Evolutionary conservation across 2,888 invertebrate genomes (phyloP), one percentile per base, ranked within the genome.

Genomic region (Idaea straminata): DNA sequence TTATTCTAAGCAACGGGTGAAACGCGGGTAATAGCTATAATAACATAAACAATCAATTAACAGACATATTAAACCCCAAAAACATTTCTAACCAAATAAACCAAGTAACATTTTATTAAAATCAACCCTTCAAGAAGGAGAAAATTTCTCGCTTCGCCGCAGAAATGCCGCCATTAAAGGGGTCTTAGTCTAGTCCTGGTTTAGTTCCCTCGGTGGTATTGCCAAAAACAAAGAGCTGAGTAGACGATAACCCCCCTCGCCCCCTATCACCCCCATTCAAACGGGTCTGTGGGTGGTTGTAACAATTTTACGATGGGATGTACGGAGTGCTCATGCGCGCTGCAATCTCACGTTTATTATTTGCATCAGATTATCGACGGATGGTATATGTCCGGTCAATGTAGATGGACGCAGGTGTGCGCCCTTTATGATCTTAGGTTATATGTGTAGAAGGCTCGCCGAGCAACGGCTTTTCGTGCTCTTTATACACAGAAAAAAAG

Each of bases 291-390:
- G 80, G 79, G 80, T 80, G 84, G 87, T 80, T 86, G 88, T 90
- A 85, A 89, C 89, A 83, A 84, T 91, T 92, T 92, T 92, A 92
- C 89, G 92, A 91, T 85, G 87, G 86, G 88, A 87, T 88, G 86
- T 85, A 80, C 84, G 82, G 79, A 82, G 81, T 85, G 91, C 90
- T 87, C 91, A 91, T 91, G 91, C 91, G 91, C 88, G 79, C 16
- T 89, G 89, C 88, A 88, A 74, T 74, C 74, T 78, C 77, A 77
- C 76, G 83, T 79, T 82, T 83, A 78, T 81, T 86, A 90, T 91
- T 91, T 91, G 91, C 91, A 91, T 91, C 84, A 83, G 84, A 84
- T 87, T 89, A 89, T 88, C 82, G 89, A 88, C 84, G 78, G 74
- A 78, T 77, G 77, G 74, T 25, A 25, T 13, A 78, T 77, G 78